phyloP scores from a whole-genome alignment of 2,113 vertebrate species.

The Daboia siamensis region DNA sequence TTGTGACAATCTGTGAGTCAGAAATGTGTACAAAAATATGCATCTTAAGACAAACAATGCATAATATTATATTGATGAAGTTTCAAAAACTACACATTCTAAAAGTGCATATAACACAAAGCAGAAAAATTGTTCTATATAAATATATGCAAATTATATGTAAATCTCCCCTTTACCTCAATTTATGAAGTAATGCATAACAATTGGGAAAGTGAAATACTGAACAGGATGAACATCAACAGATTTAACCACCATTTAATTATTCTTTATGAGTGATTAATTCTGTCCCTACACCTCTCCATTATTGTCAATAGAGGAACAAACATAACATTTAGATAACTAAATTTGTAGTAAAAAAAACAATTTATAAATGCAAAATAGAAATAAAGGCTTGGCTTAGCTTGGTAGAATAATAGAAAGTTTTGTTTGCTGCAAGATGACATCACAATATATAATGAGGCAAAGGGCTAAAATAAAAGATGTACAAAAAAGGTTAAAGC shows the following conservation, averaged over 20 bases:
- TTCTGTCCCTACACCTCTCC: neutral
- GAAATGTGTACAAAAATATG: neutral
- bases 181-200: neutral
- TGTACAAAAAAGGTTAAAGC: neutral
- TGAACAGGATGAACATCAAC: neutral
- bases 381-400: neutral
- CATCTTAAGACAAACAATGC: neutral
- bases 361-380: neutral
- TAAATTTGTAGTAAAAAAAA: neutral
- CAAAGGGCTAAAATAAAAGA: neutral
- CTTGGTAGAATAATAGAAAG: neutral
- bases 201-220: neutral
- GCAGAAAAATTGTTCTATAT: neutral
- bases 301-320: neutral
- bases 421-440: neutral
- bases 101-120: neutral
- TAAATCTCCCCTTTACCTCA: neutral
- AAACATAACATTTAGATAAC: neutral
- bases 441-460: neutral
- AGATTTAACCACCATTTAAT: neutral
- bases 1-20: neutral
- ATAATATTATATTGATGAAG: neutral
- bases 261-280: neutral
- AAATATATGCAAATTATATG: neutral
- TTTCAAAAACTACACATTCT: neutral